Evolutionary conservation across 1,140 invertebrate species (phyloP).

Genomic region (Aphelinus atriplicis): DNA sequence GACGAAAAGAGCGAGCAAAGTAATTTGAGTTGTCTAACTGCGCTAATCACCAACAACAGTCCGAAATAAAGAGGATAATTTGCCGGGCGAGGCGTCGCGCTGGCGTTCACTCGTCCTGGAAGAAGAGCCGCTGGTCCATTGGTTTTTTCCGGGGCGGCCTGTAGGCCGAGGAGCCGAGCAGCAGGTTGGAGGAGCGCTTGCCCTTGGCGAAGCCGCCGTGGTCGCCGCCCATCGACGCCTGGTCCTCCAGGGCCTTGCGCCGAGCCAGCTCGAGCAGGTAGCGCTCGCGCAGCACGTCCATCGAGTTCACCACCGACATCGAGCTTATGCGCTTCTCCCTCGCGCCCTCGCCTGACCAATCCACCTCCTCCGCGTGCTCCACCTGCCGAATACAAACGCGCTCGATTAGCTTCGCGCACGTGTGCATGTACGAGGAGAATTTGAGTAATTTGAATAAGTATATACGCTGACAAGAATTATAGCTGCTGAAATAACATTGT

Average conservation of each 20-base stretch:
- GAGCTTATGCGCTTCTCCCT: slow-evolving; percentile 60
- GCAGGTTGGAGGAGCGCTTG: slow-evolving; percentile 51
- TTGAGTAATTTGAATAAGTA: slow-evolving; percentile 20
- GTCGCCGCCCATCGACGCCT: slow-evolving; percentile 64
- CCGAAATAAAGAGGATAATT: no score
- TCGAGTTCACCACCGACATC: slow-evolving; percentile 69
- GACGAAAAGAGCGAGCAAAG: no score
- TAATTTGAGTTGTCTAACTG: no score
- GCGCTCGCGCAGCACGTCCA: slow-evolving; percentile 69
- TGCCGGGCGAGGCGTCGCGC: no score
- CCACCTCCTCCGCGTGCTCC: slow-evolving; percentile 36
- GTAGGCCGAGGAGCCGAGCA: no score
- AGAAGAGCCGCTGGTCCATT: no score
- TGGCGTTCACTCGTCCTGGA: no score
- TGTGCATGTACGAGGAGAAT: no score
- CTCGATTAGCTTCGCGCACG: no score
- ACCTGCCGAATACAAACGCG: no score
- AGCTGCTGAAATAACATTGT: not conserved
- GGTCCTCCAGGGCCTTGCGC: slow-evolving; percentile 64
- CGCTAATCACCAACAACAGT: no score
- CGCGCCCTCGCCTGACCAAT: slow-evolving; percentile 39
- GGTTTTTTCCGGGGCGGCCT: no score
- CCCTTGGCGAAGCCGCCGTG: slow-evolving; percentile 55
- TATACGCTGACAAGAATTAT: not conserved
- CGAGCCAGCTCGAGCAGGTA: slow-evolving; percentile 69